Evolutionary conservation across 53 echinoderm and acorn worm genomes (phyloP).

Genomic region (Crossaster papposus): DNA sequence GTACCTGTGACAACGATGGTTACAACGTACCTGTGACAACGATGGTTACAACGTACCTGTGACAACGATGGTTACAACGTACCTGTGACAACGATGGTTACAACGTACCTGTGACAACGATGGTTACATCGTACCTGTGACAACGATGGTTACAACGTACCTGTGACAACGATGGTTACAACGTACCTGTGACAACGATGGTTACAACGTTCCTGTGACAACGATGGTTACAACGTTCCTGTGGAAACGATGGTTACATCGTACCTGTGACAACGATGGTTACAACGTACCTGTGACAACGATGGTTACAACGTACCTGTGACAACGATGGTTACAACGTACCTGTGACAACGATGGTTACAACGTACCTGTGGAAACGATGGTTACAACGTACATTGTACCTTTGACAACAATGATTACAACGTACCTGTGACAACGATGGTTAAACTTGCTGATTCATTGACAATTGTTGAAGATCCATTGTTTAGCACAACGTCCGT

Average conservation of each 20-base stretch:
- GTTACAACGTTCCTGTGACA: conserved; percentile 4
- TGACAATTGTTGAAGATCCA: conserved; percentile 17
- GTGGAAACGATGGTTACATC: too few relatives aligned
- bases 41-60: not conserved
- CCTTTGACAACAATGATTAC: not conserved
- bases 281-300: conserved; percentile 18
- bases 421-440: conserved; percentile 26
- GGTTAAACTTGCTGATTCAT: not conserved
- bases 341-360: conserved; percentile 22
- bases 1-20: conserved; percentile 25
- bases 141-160: not conserved
- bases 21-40: not conserved
- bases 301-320: not conserved
- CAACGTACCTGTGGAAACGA: conserved; percentile 20
- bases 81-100: not conserved
- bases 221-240: not conserved
- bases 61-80: not conserved
- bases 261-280: not conserved
- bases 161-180: conserved; percentile 7
- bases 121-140: not conserved
- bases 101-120: conserved; percentile 25
- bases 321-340: not conserved
- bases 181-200: not conserved
- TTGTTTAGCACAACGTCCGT: conserved; percentile 6
- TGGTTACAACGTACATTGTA: not conserved